These are phyloP conservation scores for Seriola rivoliana DNA, from an alignment of 2,113 vertebrate genomes.

Conservation along the genomic window DNA sequence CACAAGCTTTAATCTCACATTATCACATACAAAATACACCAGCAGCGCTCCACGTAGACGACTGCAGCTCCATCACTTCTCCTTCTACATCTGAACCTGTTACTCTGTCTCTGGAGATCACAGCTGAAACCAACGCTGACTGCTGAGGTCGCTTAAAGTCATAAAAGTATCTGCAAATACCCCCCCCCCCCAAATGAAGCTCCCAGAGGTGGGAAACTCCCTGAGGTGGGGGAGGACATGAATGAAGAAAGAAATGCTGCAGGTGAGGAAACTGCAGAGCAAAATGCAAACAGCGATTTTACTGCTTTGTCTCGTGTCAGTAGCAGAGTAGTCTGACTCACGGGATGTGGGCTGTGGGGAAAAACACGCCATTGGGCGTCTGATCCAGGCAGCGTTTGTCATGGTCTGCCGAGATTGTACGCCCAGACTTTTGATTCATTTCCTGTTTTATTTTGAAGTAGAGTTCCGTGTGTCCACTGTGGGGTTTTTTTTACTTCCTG, in stretches of 20 bases:
- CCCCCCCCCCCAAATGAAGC: neutral
- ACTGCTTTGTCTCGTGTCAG: too few species aligned
- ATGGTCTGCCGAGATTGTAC: too few species aligned
- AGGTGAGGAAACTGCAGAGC: neutral
- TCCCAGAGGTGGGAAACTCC: neutral
- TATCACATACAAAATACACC: neutral
- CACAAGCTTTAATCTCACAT: neutral
- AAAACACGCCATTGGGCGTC: too few species aligned
- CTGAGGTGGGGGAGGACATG: neutral
- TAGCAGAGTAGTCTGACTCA: too few species aligned
- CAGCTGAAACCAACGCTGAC: slow-evolving; percentile 10
- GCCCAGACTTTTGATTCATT: too few species aligned
- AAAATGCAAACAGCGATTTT: neutral
- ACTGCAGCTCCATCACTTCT: neutral
- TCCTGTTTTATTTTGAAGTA: too few species aligned
- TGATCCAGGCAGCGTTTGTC: too few species aligned
- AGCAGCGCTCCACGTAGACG: neutral
- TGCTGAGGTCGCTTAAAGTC: slow-evolving; percentile 13
- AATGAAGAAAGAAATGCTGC: neutral
- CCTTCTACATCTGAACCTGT: neutral
- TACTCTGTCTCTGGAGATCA: slow-evolving; percentile 22
- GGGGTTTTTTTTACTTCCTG: too few species aligned
- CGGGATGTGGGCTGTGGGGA: too few species aligned
- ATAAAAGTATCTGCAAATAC: neutral
- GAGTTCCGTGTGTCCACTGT: too few species aligned